Percentiles rank a stretch among this genome's conserved stretches.
phyloP scores from a whole-genome alignment of 64 coral and sea anemone species.

The Montipora sp. region DNA sequence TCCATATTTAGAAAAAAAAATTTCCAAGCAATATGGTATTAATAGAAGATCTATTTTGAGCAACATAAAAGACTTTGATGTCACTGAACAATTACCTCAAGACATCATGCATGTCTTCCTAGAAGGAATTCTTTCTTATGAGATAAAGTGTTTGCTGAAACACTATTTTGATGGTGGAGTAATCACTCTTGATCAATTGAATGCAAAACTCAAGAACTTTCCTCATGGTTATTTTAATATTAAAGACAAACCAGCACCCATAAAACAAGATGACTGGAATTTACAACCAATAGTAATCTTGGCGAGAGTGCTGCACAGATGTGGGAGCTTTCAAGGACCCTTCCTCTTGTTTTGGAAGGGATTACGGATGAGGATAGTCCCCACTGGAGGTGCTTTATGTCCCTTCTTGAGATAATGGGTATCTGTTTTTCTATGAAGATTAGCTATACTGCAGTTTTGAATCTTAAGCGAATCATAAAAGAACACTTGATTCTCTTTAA shows the following conservation, averaged over 20 bases:
- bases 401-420: conserved; percentile 26
- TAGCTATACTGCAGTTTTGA: not conserved
- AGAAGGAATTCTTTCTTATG: conserved; percentile 38
- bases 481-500: conserved; percentile 40
- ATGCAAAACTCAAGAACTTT: not conserved
- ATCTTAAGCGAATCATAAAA: conserved; percentile 7
- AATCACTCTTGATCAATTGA: conserved; percentile 2
- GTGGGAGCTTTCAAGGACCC: conserved; percentile 12
- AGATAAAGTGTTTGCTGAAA: not conserved
- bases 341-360: conserved; percentile 23
- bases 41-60: not conserved
- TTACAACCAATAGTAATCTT: no score
- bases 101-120: conserved; percentile 53
- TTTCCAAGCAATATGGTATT: not conserved
- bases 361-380: not conserved
- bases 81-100: conserved; percentile 1
- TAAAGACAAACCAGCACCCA: no score
- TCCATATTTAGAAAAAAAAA: not conserved
- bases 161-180: not conserved
- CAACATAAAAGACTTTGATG: conserved; percentile 1
- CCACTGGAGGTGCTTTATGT: not conserved
- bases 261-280: no score
- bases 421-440: conserved; percentile 16
- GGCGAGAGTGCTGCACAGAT: not conserved
- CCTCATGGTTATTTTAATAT: no score